Evolutionary conservation across 2,888 invertebrate species (phyloP), one percentile per base, ranked within the genome.

Genomic region (Ophion costatus): DNA sequence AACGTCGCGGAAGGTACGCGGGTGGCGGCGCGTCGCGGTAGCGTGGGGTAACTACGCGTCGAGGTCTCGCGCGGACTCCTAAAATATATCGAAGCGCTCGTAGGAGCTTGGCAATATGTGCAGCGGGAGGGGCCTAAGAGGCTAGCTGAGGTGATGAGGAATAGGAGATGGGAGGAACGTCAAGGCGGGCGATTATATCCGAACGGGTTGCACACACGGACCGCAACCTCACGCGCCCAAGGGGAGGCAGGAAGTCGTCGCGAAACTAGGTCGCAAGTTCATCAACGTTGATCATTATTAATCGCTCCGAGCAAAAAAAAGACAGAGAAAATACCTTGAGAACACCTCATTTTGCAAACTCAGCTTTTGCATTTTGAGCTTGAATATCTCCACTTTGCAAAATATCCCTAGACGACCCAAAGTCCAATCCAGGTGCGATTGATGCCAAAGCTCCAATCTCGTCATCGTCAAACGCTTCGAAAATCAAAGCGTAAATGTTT

Each of bases 261-360:
- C 78, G 84, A 88, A 92, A 92, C 89, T 92, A 88, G 93, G 92
- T 93, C 91, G 91, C 92, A 92, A 92, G 91, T 92, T 92, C 91
- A 91, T 92, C 90, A 88, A 85, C 89, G 88, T 79, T 89, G 88
- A 90, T 90, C 86, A 90, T 89, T 90, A 87, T 88, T 90, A 88
- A 90, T 90, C 87, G 85, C 24, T 57, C n/a, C 56, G 51, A 73
- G 73, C 57, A 33, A 51, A 22, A 51, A 56, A 57, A 42, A 76
- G 67, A 20, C 45, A 42, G 20, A 45, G 71, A 70, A 22, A 9
- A 11, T 33, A 45, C 59, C 59, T 63, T 64, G 76, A 64, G 77
- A 82, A 33, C 56, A 77, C 38, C 51, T 45, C 29, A 78, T 70
- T 67, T 82, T 75, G 69, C 59, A 74, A 84, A 76, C 29, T 81